Evolutionary conservation across 2,888 invertebrate genomes (phyloP), one percentile per base, ranked within the genome.

Genomic region (Eristalis tenax): DNA sequence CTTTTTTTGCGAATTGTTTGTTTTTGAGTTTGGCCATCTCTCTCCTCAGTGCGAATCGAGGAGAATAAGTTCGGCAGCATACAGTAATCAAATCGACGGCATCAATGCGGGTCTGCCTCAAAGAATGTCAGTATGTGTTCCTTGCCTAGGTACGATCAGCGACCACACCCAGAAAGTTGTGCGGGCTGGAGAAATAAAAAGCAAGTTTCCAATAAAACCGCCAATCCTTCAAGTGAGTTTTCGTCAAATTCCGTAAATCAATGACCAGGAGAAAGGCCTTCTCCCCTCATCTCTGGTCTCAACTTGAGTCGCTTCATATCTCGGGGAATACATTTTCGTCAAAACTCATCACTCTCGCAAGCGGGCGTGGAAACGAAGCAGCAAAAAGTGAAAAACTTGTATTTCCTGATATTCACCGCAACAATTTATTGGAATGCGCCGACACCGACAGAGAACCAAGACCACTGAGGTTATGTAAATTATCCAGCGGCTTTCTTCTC

Each of bases 391-490:
- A 50, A 18, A 50, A 50, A 50, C 50, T 18, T 50, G 50, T 6
- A 50, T 50, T 50, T 50, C 50, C 50, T 18, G 50, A 50, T 50
- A 50, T 50, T 2, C 50, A 18, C 18, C 6, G 8, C 50, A 18
- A 18, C 18, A 18, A 50, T 50, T 50, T 50, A 50, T 50, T 50
- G 50, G 50, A 50, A 50, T 50, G 50, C 50, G 50, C 5, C 50
- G 50, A 50, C 50, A 32, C 32, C 32, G 18, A 22, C 50, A 18
- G 18, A 50, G 5, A n/a, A 18, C 50, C 50, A 18, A 18, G 18
- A 50, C 50, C 50, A 18, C 50, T 50, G 50, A 50, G 56, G 40
- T 78, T 83, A 83, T 83, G 80, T 84, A 75, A 84, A 80, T 80
- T 38, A 50, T 84, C 32, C 61, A 80, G 61, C 18, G 23, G 70